phyloP scores from a whole-genome alignment of 2,888 invertebrate genomes.

The Patella caerulea region DNA sequence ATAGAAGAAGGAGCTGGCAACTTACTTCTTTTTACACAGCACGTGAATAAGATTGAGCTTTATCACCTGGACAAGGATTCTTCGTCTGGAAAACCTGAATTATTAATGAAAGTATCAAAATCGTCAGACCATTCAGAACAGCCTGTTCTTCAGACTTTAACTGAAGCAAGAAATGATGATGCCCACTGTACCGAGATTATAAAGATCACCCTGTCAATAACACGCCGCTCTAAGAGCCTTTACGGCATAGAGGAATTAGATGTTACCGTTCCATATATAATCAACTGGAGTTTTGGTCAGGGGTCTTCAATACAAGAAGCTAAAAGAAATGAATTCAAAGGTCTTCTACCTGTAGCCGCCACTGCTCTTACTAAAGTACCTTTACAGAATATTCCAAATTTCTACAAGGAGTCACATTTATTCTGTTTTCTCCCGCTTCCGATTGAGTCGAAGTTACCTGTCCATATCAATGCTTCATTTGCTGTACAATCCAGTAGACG shows the following conservation, averaged over 20 bases:
- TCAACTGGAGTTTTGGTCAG: constrained; percentile 42
- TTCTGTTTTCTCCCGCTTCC: constrained; percentile 60
- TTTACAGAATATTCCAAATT: constrained; percentile 7
- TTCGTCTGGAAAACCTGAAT: constrained; percentile 1
- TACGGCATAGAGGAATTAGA: too few species aligned
- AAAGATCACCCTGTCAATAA: too few species aligned
- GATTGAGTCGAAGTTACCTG: constrained; percentile 50
- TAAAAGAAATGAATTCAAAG: constrained; percentile 22
- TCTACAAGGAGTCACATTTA: constrained; percentile 44
- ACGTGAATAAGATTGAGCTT: constrained; percentile 53
- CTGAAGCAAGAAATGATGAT: background rate
- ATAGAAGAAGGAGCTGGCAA: constrained; percentile 52
- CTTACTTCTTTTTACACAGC: constrained; percentile 66
- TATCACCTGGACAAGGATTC: constrained; percentile 45
- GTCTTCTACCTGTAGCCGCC: constrained; percentile 42
- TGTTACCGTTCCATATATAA: constrained; percentile 30
- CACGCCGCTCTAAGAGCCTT: too few species aligned
- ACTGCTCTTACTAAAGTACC: constrained; percentile 30
- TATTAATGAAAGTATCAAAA: constrained; percentile 23
- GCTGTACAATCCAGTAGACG: constrained; percentile 58
- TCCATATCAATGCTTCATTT: constrained; percentile 66
- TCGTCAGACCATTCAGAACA: background rate
- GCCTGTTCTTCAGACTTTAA: constrained; percentile 6
- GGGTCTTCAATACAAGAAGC: constrained; percentile 20
- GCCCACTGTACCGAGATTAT: too few species aligned